Evolutionary conservation across 2,797 vertebrate species (phyloP), one percentile per base, ranked within the genome.

Genomic region (Oceanodroma leucorhoa): DNA sequence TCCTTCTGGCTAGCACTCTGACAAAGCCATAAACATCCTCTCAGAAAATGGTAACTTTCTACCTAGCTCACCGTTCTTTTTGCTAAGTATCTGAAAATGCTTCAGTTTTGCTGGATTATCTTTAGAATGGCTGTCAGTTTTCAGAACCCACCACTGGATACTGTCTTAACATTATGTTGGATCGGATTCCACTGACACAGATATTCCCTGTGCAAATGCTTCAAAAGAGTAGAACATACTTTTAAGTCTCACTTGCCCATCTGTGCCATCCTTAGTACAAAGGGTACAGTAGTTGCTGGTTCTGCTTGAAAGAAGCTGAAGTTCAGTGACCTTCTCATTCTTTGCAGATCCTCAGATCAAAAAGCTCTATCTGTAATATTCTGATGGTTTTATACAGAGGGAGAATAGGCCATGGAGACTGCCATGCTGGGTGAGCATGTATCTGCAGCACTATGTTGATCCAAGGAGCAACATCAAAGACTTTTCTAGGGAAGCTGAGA

Each of bases 101-200:
- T 54, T 50, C 57, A 36, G 20, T 83, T 90, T 55, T 48, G 26
- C 45, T 82, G 57, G 61, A 83, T n/a, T 38, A 48, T 29, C 55
- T 90, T 80, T 83, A 55, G 48, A 78, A 64, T 38, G 7, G 51
- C n/a, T 27, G 8, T 22, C 51, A 19, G n/a, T 83, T 79, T 86
- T 84, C 41, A 89, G 57, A 82, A 54, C 32, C 6, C 7, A 30
- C 9, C 30, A 24, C 10, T 89, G 29, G 38, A 61, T 84, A 29
- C 26, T 36, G 17, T 40, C 30, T 72, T 84, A 65, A 27, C 2
- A 0, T 24, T 24, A 32, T 7, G 2, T 12, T 71, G 43, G 32
- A n/a, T 81, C 0, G 0, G 17, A 67, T 78, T 78, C 48, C 0
- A 3, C 54, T 53, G 41, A 50, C 43, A 24, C 29, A 50, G 23